These are phyloP conservation scores for Pristionchus fissidentatus DNA, from an alignment of 2,888 invertebrate genomes.

Conservation along the genomic window DNA sequence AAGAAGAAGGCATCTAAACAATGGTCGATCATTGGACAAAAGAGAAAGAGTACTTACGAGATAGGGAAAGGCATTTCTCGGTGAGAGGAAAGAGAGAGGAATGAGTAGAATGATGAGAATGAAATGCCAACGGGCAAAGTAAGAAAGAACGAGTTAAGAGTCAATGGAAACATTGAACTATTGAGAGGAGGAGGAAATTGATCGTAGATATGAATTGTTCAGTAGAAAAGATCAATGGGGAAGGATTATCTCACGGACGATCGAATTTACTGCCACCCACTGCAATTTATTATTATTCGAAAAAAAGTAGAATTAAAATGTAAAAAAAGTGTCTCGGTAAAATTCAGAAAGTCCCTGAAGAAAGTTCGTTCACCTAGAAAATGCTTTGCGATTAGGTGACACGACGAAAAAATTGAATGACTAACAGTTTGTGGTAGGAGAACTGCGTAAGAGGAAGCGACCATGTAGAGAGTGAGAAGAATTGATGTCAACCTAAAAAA, in stretches of 20 bases:
- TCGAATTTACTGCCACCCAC: constrained; percentile 13
- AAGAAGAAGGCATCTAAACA: not conserved
- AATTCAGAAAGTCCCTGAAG: too few species aligned
- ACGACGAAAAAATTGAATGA: not conserved
- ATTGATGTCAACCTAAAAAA: not conserved
- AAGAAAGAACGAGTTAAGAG: constrained; percentile 34
- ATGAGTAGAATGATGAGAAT: not conserved
- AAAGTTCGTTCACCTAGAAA: too few species aligned
- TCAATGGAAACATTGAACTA: constrained; percentile 30
- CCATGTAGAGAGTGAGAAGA: constrained; percentile 34
- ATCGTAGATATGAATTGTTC: too few species aligned
- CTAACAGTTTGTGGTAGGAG: constrained; percentile 26
- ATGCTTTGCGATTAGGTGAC: too few species aligned
- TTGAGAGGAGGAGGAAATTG: not conserved
- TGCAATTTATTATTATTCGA: too few species aligned
- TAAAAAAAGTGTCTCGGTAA: too few species aligned
- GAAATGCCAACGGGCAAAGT: constrained; percentile 30
- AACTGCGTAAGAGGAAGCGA: constrained; percentile 24
- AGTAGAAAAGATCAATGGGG: not conserved
- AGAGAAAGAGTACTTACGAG: constrained; percentile 4
- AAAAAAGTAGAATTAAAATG: not conserved
- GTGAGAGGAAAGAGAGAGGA: not conserved
- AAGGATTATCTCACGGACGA: constrained; percentile 34
- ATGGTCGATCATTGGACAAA: not conserved
- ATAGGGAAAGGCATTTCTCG: constrained; percentile 8